Evolutionary conservation across 1,140 invertebrate genomes (phyloP).

Genomic region (Aradophagus sp.): DNA sequence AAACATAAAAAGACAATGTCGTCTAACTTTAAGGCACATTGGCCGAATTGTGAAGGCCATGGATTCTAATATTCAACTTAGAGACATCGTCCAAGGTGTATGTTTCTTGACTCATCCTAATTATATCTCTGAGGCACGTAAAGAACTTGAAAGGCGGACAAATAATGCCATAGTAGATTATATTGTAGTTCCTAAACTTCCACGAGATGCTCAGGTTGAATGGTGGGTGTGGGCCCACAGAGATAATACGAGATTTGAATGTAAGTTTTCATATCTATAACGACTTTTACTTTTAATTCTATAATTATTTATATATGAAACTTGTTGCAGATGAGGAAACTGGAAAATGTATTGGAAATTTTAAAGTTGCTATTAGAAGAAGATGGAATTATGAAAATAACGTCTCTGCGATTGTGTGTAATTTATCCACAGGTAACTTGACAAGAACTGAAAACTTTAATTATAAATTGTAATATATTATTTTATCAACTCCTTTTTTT

Average conservation of each 20-base stretch:
- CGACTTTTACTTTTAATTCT: no score
- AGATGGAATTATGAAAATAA: slow-evolving; percentile 92
- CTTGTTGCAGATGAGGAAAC: slow-evolving; percentile 87
- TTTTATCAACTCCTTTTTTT: no score
- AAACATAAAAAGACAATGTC: slow-evolving; percentile 83
- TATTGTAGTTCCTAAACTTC: slow-evolving; percentile 86
- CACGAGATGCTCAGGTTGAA: slow-evolving; percentile 87
- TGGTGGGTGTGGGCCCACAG: slow-evolving; percentile 94
- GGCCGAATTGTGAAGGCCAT: slow-evolving; percentile 86
- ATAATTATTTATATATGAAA: no score
- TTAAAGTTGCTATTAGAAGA: slow-evolving; percentile 85
- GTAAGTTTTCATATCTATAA: slow-evolving; percentile 75
- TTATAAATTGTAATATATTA: no score
- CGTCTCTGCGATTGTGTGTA: slow-evolving; percentile 87
- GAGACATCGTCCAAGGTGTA: slow-evolving; percentile 88
- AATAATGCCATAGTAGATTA: slow-evolving; percentile 91
- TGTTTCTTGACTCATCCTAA: slow-evolving; percentile 85
- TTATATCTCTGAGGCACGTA: slow-evolving; percentile 82
- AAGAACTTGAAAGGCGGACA: slow-evolving; percentile 87
- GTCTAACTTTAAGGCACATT: slow-evolving; percentile 88
- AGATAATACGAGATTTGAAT: slow-evolving; percentile 89
- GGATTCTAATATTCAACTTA: slow-evolving; percentile 82
- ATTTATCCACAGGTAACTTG: slow-evolving; percentile 81
- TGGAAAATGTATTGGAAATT: slow-evolving; percentile 86
- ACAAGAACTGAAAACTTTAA: no score